Conservation (phyloP, 2,113 vertebrate species). For the Cephalopterus ornatus region DNA sequence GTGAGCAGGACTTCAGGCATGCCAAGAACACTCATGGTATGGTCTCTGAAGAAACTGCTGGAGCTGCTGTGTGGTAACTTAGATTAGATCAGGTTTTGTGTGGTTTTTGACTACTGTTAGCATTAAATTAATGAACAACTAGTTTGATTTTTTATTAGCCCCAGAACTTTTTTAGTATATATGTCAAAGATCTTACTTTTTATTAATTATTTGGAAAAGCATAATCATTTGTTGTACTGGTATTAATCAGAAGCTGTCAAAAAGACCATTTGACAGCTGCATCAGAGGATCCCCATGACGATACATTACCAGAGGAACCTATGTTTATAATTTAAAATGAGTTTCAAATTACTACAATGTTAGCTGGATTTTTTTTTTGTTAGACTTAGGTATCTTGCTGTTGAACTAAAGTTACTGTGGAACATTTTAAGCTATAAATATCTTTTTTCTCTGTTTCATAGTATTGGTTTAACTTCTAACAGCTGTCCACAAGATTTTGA, state of each 20-base stretch:
- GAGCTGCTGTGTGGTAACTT: accelerated
- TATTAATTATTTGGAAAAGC: not conserved
- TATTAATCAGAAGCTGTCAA: not conserved
- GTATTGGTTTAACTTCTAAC: not conserved
- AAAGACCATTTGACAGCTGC: not conserved
- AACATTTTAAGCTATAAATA: not conserved
- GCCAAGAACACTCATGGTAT: not conserved
- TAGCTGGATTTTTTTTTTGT: not conserved
- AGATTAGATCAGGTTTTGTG: not conserved
- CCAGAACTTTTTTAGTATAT: not conserved
- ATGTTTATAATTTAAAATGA: not conserved
- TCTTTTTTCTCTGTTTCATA: not conserved
- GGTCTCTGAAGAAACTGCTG: not conserved
- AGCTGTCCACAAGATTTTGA: not conserved
- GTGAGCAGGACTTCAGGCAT: not conserved
- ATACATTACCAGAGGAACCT: not conserved
- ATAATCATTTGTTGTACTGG: not conserved
- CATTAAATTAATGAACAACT: not conserved
- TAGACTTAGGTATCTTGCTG: not conserved
- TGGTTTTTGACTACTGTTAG: not conserved
- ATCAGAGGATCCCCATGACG: not conserved
- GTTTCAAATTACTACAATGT: not conserved
- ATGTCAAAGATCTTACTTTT: not conserved
- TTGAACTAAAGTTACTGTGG: not conserved
- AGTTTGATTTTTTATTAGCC: not conserved